Conservation (phyloP, 2,888 invertebrate species). For the Phoronis australis region DNA sequence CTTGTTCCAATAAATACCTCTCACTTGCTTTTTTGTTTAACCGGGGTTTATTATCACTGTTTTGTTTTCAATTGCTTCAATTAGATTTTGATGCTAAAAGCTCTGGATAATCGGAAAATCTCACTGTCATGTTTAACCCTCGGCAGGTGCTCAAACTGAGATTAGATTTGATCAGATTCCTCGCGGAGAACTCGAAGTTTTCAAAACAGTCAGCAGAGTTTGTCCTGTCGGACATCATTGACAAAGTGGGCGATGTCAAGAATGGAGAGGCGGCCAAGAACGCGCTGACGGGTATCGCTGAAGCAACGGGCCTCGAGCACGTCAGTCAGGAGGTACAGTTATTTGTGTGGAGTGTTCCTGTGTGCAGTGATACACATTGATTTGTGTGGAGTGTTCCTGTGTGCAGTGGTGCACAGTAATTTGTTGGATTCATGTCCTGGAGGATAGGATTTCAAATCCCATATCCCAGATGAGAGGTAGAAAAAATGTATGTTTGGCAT, state of each 20-base stretch:
- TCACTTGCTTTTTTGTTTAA: not conserved
- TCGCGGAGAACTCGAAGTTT: constrained; percentile 64
- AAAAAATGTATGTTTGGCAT: too few species aligned
- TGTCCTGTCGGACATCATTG: constrained; percentile 73
- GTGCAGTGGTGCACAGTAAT: too few species aligned
- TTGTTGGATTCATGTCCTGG: too few species aligned
- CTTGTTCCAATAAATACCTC: too few species aligned
- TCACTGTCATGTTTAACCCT: too few species aligned
- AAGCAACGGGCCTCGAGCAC: constrained; percentile 70
- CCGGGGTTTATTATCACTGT: not conserved
- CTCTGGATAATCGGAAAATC: too few species aligned
- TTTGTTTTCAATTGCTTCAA: not conserved
- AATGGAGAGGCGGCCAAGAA: constrained; percentile 67
- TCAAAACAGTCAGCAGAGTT: constrained; percentile 67
- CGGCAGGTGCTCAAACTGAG: constrained; percentile 69
- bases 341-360: too few species aligned
- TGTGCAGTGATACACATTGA: too few species aligned
- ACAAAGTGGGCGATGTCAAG: constrained; percentile 79
- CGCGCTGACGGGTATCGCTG: constrained; percentile 70
- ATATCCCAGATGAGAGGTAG: too few species aligned
- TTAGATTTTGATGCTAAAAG: not conserved
- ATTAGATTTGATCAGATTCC: constrained; percentile 70
- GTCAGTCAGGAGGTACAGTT: constrained; percentile 66
- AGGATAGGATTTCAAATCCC: too few species aligned
- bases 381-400: too few species aligned